Evolutionary conservation across 2,888 invertebrate species (phyloP).

Genomic region (Drosophila sordidula): DNA sequence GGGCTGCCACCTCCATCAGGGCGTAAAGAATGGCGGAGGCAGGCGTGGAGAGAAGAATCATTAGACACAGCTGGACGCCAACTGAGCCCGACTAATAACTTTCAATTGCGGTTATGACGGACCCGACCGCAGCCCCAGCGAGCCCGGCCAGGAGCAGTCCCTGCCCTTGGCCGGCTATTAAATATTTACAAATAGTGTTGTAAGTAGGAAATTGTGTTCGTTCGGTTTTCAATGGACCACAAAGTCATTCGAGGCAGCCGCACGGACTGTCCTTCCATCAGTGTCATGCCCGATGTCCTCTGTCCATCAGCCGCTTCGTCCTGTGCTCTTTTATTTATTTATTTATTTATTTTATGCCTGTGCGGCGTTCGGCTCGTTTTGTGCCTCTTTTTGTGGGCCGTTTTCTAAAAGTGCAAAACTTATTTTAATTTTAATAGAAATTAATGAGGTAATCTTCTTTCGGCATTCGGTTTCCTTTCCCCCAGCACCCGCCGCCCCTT

Average conservation of each 20-base stretch:
- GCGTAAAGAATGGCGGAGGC: conserved; percentile 22
- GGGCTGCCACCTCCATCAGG: conserved; percentile 24
- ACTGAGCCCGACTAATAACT: conserved; percentile 67
- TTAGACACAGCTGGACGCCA: conserved; percentile 67
- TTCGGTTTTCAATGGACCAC: conserved; percentile 55
- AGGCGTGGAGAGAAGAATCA: conserved; percentile 25
- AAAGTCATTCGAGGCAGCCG: conserved; percentile 58
- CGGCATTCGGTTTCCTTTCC: conserved; percentile 19
- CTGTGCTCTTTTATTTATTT: conserved; percentile 54
- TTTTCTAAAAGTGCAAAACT: conserved; percentile 63
- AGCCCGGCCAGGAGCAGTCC: not conserved
- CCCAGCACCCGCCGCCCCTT: not conserved
- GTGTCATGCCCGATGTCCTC: conserved; percentile 24
- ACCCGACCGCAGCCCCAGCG: conserved; percentile 5
- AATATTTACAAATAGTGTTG: conserved; percentile 70
- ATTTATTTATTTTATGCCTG: conserved; percentile 65
- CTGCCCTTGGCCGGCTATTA: conserved; percentile 59
- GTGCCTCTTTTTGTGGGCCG: conserved; percentile 44
- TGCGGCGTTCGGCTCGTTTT: conserved; percentile 43
- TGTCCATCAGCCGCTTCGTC: not conserved
- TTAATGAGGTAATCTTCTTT: conserved; percentile 74
- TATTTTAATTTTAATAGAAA: conserved; percentile 75
- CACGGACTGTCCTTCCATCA: conserved; percentile 32
- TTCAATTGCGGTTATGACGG: conserved; percentile 64
- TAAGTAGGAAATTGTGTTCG: conserved; percentile 72